Evolutionary conservation across 1,140 invertebrate genomes (phyloP).

Genomic region (Heliconius melpomene): DNA sequence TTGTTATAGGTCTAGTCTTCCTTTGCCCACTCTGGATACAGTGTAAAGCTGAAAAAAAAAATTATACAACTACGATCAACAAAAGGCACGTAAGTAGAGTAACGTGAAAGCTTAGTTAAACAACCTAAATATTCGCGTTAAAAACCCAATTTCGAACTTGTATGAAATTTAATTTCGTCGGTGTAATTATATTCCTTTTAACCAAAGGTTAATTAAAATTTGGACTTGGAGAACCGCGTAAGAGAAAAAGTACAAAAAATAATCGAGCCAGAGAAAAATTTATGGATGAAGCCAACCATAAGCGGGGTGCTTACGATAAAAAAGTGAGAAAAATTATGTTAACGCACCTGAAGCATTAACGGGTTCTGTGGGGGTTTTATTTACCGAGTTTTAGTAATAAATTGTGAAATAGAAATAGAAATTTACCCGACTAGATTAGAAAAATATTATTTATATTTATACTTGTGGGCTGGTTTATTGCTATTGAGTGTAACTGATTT

Average conservation of each 20-base stretch:
- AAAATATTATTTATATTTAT: neutral
- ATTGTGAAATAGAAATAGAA: constrained; percentile 4
- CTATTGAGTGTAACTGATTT: neutral
- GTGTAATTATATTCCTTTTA: constrained; percentile 26
- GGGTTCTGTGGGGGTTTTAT: constrained; percentile 56
- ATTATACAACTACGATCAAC: neutral
- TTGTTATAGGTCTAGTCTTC: too few relatives aligned
- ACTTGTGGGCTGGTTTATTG: neutral
- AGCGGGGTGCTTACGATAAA: constrained; percentile 61
- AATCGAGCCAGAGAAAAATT: constrained; percentile 61
- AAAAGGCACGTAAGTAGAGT: neutral
- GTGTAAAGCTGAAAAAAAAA: neutral
- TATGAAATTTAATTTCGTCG: constrained; percentile 22
- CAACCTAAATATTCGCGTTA: neutral
- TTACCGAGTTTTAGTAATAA: constrained; percentile 22
- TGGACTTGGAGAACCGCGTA: constrained; percentile 27
- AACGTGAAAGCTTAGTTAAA: neutral
- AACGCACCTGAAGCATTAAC: constrained; percentile 55
- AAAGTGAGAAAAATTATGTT: constrained; percentile 61
- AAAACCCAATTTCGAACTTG: constrained; percentile 14
- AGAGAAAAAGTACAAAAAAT: constrained; percentile 55
- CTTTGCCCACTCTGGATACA: too few relatives aligned
- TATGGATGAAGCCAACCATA: constrained; percentile 65
- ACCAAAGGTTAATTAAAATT: constrained; percentile 35
- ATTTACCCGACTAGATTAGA: neutral